Evolutionary conservation across 2,113 vertebrate species (phyloP).

Genomic region (Genyomyrus donnyi): DNA sequence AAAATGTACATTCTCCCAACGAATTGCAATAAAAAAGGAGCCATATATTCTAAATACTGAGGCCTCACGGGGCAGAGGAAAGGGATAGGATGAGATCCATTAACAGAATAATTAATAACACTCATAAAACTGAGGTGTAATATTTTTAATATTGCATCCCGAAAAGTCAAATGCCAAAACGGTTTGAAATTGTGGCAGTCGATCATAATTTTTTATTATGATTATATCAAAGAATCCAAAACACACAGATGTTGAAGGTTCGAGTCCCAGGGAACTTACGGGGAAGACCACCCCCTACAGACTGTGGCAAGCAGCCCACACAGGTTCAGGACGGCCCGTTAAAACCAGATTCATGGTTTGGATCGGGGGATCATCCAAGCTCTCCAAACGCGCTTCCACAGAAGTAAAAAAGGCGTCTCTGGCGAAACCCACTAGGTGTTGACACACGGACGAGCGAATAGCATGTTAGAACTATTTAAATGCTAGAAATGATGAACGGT

Average conservation of each 20-base stretch:
- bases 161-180: constrained; percentile 3
- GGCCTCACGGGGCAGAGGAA: constrained; percentile 53
- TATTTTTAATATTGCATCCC: constrained; percentile 60
- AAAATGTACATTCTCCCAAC: constrained; percentile 68
- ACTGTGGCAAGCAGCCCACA: not conserved
- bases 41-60: constrained; percentile 58
- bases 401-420: not conserved
- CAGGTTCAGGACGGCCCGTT: not conserved
- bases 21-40: constrained; percentile 62
- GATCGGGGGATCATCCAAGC: not conserved
- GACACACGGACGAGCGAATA: not conserved
- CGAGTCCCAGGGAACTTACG: not conserved
- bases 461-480: not conserved
- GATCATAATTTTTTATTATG: not conserved
- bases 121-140: constrained; percentile 65
- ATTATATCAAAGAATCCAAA: not conserved
- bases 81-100: constrained; percentile 57
- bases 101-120: constrained; percentile 68
- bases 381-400: not conserved
- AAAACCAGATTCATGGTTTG: not conserved
- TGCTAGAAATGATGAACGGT: not conserved
- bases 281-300: constrained; percentile 32
- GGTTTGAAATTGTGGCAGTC: not conserved
- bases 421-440: not conserved
- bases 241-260: not conserved